Evolutionary conservation across 1,140 invertebrate species (phyloP), one percentile per base, ranked within the genome.

Genomic region (Matsumurasca onukii): DNA sequence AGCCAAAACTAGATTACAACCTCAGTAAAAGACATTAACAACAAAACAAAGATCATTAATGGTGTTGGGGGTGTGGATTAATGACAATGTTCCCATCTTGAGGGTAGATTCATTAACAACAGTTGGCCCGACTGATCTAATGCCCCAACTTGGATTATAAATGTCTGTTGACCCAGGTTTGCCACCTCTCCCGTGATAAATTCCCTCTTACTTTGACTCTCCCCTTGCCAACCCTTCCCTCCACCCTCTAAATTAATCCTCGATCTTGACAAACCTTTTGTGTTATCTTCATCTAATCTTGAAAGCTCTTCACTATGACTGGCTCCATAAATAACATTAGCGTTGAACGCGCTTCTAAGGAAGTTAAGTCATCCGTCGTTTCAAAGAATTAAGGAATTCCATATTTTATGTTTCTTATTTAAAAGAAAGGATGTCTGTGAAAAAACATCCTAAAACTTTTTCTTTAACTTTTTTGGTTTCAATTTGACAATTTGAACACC

Each of bases 101-200:
- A 59, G 24, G 25, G 15, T 27, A 27, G 55, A 59, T 27, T 59
- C 55, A 59, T 27, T 59, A 59, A 27, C 55, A 59, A 59, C 25
- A 59, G 2, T 59, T 59, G 25, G 55, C 12, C 25, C 25, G 24
- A 59, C 55, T 59, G 55, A 59, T 59, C 55, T 59, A 59, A 59
- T 59, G 25, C 25, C 25, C 24, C 55, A 59, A 27, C 55, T 59
- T 59, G 55, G 55, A 59, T 59, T 59, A 59, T 59, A 59, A 59
- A 59, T 59, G 55, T 27, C 55, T 59, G 55, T 27, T 59, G 55
- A 59, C 55, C 55, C 22, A 59, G 55, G 55, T 59, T 59, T 29
- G 55, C 25, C 22, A 25, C 15, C 55, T 59, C 15, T 15, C n/a
- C 55, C 55, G 22, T 24, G 49, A 52, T 52, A 52, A 52, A 52